Conservation (phyloP, 2,888 invertebrate genomes). For the Drosophila affinis region DNA sequence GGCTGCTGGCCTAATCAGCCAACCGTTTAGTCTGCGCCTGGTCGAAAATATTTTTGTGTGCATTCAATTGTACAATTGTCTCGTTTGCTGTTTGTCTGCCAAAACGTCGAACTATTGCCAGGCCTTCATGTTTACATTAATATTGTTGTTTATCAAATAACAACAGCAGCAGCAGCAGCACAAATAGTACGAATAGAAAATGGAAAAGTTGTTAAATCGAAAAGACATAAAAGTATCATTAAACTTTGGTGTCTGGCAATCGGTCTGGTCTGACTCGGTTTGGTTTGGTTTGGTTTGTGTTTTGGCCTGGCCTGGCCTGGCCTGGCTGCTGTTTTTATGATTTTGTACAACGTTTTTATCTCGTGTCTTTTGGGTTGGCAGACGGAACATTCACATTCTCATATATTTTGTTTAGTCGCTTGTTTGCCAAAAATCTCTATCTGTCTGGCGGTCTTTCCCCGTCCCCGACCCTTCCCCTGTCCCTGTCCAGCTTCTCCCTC, state of each 20-base stretch:
- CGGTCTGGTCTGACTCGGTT: constrained; percentile 34
- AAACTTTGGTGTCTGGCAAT: constrained; percentile 58
- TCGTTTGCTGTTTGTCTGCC: constrained; percentile 44
- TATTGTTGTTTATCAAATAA: constrained; percentile 51
- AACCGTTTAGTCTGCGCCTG: constrained; percentile 20
- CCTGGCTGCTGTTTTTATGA: constrained; percentile 43
- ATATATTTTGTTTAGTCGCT: constrained; percentile 43
- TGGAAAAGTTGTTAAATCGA: constrained; percentile 48
- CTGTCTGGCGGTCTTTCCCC: constrained; percentile 5
- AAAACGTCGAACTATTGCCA: constrained; percentile 42
- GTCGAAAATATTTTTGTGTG: constrained; percentile 44
- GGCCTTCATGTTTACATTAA: constrained; percentile 43
- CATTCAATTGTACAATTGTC: constrained; percentile 43
- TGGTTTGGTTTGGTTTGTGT: constrained; percentile 7
- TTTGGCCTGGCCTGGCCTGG: constrained; percentile 4
- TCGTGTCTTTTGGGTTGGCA: constrained; percentile 38
- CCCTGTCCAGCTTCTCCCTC: not conserved
- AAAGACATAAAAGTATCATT: constrained; percentile 59
- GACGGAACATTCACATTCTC: constrained; percentile 42
- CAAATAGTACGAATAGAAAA: constrained; percentile 13
- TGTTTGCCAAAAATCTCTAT: constrained; percentile 67
- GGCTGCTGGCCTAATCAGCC: constrained; percentile 12
- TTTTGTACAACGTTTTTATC: constrained; percentile 60
- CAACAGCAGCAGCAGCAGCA: constrained; percentile 20
- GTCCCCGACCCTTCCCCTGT: not conserved